Conservation (phyloP, 1,140 invertebrate species). For the Streblospio benedicti region DNA sequence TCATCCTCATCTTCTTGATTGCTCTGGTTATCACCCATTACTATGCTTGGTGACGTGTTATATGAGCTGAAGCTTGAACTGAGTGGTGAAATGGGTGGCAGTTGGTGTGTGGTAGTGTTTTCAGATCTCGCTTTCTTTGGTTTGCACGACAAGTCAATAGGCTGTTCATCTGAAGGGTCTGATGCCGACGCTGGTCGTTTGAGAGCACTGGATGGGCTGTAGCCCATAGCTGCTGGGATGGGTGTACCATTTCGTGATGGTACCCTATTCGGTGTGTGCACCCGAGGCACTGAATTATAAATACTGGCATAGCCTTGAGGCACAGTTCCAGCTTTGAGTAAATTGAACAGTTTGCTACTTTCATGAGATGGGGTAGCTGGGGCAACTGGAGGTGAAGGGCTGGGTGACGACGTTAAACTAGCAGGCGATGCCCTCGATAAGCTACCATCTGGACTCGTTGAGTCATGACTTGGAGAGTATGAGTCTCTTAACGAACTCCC, state of each 20-base stretch:
- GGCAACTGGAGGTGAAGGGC: neutral
- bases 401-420: neutral
- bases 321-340: neutral
- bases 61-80: neutral
- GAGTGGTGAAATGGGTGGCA: neutral
- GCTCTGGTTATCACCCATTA: neutral
- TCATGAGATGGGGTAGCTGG: neutral
- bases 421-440: neutral
- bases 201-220: neutral
- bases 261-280: neutral
- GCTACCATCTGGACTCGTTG: neutral
- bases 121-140: no score
- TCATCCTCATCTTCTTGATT: neutral
- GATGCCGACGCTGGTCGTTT: neutral
- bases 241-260: neutral
- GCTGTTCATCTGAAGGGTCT: slow-evolving; percentile 6
- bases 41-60: neutral
- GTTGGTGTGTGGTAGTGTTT: neutral
- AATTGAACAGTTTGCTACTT: neutral
- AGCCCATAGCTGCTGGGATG: neutral
- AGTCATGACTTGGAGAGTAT: slow-evolving; percentile 2
- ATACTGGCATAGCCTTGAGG: neutral
- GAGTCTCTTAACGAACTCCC: neutral
- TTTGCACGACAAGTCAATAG: slow-evolving; percentile 11
- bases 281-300: neutral